Evolutionary conservation across 37 sponge, comb jelly and placozoan genomes (phyloP).

Genomic region (Lycopodina hypogea): DNA sequence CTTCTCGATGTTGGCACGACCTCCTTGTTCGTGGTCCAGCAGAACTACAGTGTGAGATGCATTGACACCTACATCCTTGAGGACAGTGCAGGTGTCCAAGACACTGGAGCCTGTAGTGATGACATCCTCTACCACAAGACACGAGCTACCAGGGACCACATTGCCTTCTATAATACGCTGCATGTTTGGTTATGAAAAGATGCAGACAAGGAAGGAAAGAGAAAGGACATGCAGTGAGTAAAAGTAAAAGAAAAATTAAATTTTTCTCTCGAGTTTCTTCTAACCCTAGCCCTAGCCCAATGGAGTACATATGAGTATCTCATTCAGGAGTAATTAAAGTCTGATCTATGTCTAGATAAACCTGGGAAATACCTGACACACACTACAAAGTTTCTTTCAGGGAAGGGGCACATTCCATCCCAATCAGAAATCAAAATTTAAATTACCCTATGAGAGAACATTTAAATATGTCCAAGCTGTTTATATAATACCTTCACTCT

Average conservation of each 20-base stretch:
- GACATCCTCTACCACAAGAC: constrained; percentile 93
- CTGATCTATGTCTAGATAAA: no score
- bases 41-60: constrained; percentile 79
- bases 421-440: no score
- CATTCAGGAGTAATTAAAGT: no score
- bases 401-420: no score
- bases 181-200: not conserved
- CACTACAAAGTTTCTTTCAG: no score
- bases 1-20: constrained; percentile 49
- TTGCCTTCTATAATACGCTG: constrained; percentile 81
- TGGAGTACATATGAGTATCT: no score
- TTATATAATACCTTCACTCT: no score
- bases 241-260: not conserved
- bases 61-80: constrained; percentile 53
- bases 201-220: not conserved
- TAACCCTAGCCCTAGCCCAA: no score
- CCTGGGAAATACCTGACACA: no score
- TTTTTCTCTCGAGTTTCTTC: no score
- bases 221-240: not conserved
- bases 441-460: no score
- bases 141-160: constrained; percentile 39
- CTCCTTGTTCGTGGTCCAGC: constrained; percentile 91
- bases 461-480: no score
- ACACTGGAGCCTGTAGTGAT: constrained; percentile 94
- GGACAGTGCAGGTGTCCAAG: constrained; percentile 72